A percentile compares a stretch with the other conserved stretches of the same genome.
Evolutionary conservation across 2,797 vertebrate species (phyloP).

Genomic region (Emys orbicularis): DNA sequence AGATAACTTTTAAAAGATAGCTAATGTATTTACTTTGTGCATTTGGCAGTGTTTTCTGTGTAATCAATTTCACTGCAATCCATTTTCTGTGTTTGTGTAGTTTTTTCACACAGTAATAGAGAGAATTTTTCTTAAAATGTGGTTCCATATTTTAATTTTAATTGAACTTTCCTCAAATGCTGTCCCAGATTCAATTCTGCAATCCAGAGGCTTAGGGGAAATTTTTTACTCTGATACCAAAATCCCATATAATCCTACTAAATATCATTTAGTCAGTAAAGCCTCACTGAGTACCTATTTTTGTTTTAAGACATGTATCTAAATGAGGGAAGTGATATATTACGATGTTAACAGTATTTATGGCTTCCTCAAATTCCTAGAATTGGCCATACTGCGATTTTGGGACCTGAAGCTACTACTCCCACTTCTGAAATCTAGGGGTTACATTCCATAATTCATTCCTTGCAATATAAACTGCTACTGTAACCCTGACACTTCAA

Average conservation of each 20-base stretch:
- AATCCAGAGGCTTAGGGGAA: background rate
- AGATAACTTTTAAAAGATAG: background rate
- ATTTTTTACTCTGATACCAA: background rate
- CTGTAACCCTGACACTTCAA: background rate
- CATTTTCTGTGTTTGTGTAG: background rate
- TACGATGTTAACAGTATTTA: background rate
- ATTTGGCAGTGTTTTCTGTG: background rate
- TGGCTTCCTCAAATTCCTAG: background rate
- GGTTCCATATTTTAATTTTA: background rate
- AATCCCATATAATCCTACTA: constrained; percentile 7
- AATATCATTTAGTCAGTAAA: background rate
- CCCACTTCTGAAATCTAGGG: background rate
- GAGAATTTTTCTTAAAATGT: background rate
- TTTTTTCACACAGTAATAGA: background rate
- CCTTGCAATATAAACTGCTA: background rate
- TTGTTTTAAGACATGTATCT: background rate
- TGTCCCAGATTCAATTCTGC: background rate
- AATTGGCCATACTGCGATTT: background rate
- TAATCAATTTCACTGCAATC: background rate
- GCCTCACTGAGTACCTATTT: background rate
- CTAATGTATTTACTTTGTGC: background rate
- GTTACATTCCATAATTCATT: background rate
- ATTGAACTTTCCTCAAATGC: constrained; percentile 5
- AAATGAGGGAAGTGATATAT: background rate
- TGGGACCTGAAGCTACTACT: background rate